phyloP scores from a whole-genome alignment of 1,140 invertebrate species.

The Heliconius hermathena region DNA sequence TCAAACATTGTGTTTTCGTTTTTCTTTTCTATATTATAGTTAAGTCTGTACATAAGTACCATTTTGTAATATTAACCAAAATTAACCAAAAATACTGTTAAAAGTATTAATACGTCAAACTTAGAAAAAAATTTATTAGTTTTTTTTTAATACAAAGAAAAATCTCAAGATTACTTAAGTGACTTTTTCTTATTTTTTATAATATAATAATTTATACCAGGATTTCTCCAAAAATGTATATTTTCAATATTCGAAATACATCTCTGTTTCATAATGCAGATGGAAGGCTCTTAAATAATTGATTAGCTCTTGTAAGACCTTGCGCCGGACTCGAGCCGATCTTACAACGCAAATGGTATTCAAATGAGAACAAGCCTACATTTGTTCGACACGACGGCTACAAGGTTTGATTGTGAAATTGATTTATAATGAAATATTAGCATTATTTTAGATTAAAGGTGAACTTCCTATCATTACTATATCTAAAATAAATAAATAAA shows the following conservation, averaged over 20 bases:
- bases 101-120: no score
- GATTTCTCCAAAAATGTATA: neutral
- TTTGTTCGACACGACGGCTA: conserved; percentile 40
- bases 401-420: conserved; percentile 17
- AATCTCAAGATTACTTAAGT: no score
- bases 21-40: no score
- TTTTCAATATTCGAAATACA: conserved; percentile 36
- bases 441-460: neutral
- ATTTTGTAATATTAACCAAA: no score
- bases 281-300: conserved; percentile 70
- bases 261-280: conserved; percentile 49
- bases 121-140: no score
- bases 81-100: no score
- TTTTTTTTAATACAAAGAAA: no score
- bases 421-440: conserved; percentile 10
- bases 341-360: conserved; percentile 57
- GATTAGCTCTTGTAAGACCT: conserved; percentile 59
- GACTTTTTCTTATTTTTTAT: neutral
- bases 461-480: neutral
- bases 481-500: no score
- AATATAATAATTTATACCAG: neutral
- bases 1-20: no score
- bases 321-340: conserved; percentile 46
- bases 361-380: conserved; percentile 58
- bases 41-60: no score